Conservation (phyloP, 2,888 invertebrate species). For the Diarsia rubi region DNA sequence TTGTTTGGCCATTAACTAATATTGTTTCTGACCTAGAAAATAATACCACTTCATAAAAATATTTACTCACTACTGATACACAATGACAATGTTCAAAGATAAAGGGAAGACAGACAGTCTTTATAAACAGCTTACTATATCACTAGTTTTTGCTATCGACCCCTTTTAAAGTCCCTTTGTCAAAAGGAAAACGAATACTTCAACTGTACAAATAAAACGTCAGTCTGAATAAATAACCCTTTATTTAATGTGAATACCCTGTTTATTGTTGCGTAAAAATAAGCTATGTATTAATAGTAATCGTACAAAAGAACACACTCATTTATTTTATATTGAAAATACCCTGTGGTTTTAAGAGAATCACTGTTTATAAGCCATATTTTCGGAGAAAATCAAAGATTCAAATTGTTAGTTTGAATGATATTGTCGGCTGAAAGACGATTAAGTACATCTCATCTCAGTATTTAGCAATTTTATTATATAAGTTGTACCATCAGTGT, state of each 20-base stretch:
- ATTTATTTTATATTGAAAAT: not conserved
- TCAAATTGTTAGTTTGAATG: not conserved
- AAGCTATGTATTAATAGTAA: not conserved
- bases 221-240: constrained; percentile 17
- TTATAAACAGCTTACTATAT: constrained; percentile 48
- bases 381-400: not conserved
- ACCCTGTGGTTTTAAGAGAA: not conserved
- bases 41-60: constrained; percentile 30
- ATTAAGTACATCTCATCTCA: not conserved
- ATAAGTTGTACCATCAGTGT: not conserved
- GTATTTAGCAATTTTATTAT: not conserved
- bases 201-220: constrained; percentile 3
- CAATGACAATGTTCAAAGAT: constrained; percentile 39
- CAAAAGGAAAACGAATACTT: constrained; percentile 33
- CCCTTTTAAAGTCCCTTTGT: constrained; percentile 15
- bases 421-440: not conserved
- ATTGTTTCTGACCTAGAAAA: constrained; percentile 52
- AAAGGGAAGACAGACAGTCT: constrained; percentile 38
- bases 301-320: constrained; percentile 6
- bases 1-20: constrained; percentile 1
- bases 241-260: not conserved
- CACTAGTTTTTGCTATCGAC: constrained; percentile 3
- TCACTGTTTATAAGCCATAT: not conserved
- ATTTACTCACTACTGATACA: constrained; percentile 46
- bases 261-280: constrained; percentile 3